phyloP scores from a whole-genome alignment of 2,113 vertebrate genomes.

The Stictonetta naevosa region DNA sequence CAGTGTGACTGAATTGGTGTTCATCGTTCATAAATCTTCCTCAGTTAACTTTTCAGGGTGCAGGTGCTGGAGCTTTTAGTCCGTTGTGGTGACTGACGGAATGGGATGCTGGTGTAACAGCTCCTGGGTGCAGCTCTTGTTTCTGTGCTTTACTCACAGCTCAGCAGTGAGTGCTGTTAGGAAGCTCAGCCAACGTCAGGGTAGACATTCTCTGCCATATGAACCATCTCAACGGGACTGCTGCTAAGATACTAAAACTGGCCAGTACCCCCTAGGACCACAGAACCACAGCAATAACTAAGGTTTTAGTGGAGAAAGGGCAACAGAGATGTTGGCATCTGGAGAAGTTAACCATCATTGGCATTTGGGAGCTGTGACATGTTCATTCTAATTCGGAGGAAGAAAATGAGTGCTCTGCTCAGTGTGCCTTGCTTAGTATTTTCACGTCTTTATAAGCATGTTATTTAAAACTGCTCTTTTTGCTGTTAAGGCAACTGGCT shows the following conservation, averaged over 20 bases:
- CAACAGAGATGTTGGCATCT: no score
- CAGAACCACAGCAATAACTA: neutral
- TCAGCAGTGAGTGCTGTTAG: neutral
- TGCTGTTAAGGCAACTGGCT: neutral
- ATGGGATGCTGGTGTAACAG: neutral
- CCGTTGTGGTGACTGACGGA: neutral
- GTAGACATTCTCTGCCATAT: fast-evolving
- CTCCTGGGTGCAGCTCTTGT: neutral
- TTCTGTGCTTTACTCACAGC: neutral
- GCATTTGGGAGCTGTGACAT: neutral
- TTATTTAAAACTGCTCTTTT: neutral
- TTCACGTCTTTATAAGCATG: neutral
- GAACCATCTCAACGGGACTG: neutral
- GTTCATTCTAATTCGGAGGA: neutral
- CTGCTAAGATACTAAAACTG: neutral
- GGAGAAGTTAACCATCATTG: neutral
- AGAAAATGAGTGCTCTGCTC: neutral
- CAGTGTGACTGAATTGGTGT: neutral
- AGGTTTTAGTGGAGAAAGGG: neutral
- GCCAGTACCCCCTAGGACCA: neutral
- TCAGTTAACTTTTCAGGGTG: neutral
- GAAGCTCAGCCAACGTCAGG: neutral
- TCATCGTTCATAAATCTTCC: neutral
- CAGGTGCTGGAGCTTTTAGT: neutral
- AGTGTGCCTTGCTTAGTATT: neutral